These are phyloP conservation scores for Ardeotis arabs DNA, from an alignment of 2,113 vertebrate genomes.

Conservation along the genomic window DNA sequence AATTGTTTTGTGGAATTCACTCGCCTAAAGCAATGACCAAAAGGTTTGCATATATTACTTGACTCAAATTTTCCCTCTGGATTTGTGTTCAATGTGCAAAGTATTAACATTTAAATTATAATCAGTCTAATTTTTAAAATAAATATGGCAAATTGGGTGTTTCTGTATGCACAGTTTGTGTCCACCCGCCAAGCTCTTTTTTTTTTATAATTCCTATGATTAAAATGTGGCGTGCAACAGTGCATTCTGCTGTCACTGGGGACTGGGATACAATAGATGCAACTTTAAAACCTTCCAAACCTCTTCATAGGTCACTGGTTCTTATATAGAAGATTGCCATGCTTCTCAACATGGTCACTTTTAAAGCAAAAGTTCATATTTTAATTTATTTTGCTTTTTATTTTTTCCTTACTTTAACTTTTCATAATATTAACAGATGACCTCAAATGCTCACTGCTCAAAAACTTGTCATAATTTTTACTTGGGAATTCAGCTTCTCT, in stretches of 20 bases:
- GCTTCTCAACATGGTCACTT: background rate
- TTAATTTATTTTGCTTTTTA: background rate
- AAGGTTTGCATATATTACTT: background rate
- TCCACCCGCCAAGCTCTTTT: background rate
- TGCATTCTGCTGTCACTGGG: background rate
- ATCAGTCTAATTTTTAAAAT: background rate
- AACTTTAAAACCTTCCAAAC: background rate
- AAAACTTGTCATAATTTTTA: slow-evolving; percentile 19
- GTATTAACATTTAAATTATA: background rate
- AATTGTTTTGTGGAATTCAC: background rate
- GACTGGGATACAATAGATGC: background rate
- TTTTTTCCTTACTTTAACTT: background rate
- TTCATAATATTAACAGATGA: slow-evolving; percentile 13
- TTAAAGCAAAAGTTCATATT: background rate
- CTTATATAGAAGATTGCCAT: background rate
- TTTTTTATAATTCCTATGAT: background rate
- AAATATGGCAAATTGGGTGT: background rate
- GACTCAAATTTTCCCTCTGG: background rate
- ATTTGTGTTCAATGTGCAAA: background rate
- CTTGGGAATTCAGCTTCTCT: slow-evolving; percentile 28
- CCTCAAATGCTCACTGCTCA: slow-evolving; percentile 22
- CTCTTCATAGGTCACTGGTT: background rate
- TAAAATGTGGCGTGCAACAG: background rate
- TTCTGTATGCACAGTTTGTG: background rate
- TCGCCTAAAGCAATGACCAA: background rate